Conservation (phyloP, 2,888 invertebrate species). For the Hemicrepidius hirtus region DNA sequence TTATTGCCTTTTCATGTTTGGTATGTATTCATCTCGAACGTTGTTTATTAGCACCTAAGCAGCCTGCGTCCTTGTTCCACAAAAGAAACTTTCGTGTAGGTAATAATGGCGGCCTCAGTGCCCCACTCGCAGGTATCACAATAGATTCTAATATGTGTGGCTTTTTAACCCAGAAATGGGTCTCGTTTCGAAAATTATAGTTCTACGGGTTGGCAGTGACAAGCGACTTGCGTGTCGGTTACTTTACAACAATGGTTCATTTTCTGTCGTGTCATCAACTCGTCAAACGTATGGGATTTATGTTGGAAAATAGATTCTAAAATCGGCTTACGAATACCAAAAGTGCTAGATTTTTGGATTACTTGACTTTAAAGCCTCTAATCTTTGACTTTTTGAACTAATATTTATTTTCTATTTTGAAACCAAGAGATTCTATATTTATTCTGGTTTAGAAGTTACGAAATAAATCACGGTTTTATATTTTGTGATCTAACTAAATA, state of each 20-base stretch:
- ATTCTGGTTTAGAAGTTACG: not conserved
- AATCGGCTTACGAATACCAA: constrained; percentile 25
- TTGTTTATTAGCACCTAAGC: constrained; percentile 53
- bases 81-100: constrained; percentile 45
- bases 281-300: constrained; percentile 43
- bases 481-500: no score
- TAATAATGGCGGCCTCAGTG: constrained; percentile 44
- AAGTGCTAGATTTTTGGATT: constrained; percentile 7
- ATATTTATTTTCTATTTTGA: constrained; percentile 6
- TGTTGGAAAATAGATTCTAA: constrained; percentile 26
- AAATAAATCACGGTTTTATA: no score
- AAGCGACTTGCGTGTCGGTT: constrained; percentile 47
- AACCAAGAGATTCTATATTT: not conserved
- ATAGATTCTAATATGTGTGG: constrained; percentile 49
- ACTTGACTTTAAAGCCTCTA: constrained; percentile 25
- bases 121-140: constrained; percentile 42
- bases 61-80: constrained; percentile 51
- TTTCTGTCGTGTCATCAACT: constrained; percentile 52
- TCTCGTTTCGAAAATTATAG: constrained; percentile 44
- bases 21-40: constrained; percentile 41
- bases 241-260: constrained; percentile 46
- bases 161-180: constrained; percentile 51
- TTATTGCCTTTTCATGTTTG: constrained; percentile 63
- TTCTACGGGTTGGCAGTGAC: constrained; percentile 29
- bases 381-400: constrained; percentile 18